Base-by-base conservation (phyloP, 2,113 vertebrate genomes). In the Notiomystis cincta region DNA sequence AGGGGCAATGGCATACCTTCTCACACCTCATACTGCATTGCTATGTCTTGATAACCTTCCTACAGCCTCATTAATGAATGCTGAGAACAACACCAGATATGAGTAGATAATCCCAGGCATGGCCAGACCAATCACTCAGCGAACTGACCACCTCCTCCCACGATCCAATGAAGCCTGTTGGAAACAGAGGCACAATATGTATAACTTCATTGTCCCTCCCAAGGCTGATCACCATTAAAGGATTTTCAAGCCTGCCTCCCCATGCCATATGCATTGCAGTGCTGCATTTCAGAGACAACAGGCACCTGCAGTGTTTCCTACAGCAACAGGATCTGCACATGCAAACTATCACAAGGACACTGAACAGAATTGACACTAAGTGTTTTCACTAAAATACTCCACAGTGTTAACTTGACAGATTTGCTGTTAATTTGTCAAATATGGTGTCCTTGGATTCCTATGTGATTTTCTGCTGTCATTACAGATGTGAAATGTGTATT, bases 91-190 rank as follows among this genome's bases (percentile, higher is more conserved):
- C 0, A 1, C 13, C 44, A 57, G 21, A 12, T 9, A 35, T 15
- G 17, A 89, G 61, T 9, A 65, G 42, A 28, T 30, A 88, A 69
- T 10, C 11, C 20, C 13, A 94, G 31, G 8, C 45, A 53, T 0
- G 8, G 17, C 21, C 6, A 3, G 48, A 61, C 15, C 37, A 64
- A 57, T 8, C 35, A 20, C 24, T 53, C 58, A 37, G 31, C 14
- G 12, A 38, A 13, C 53, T 48, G 40, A 60, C 13, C 13, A 61
- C 8, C 27, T 75, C 14, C 7, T 81, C 64, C 48, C 31, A 18
- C 0, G 0, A 69, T 45, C 31, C 69, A 67, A 57, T 25, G 10
- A 44, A 67, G 31, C 6, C 53, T 53, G 7, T 2, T 44, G 37
- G 48, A 79, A 89, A 67, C 1, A 73, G 15, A 60, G 35, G 31